Conservation (phyloP, 2,888 invertebrate genomes). For the Protophormia terraenovae region DNA sequence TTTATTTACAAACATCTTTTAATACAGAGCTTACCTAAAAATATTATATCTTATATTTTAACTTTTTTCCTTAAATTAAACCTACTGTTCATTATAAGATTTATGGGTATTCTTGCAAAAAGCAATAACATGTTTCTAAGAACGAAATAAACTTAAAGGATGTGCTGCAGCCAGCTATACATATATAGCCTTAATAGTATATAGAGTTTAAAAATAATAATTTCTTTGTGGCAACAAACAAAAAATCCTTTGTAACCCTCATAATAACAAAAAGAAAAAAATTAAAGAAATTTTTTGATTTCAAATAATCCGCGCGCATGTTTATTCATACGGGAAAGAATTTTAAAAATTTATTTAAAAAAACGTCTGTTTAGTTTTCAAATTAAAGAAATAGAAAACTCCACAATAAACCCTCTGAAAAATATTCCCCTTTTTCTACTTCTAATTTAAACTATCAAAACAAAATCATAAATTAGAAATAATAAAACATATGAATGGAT, state of each 20-base stretch:
- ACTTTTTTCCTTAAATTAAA: no score
- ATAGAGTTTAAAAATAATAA: conserved; percentile 40
- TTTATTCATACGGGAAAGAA: conserved; percentile 32
- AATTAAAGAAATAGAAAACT: conserved; percentile 19
- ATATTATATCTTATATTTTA: no score
- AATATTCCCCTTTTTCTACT: neutral
- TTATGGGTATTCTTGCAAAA: conserved; percentile 56
- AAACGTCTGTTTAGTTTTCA: conserved; percentile 56
- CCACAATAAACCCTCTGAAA: neutral
- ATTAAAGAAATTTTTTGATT: conserved; percentile 29
- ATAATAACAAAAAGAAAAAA: conserved; percentile 42
- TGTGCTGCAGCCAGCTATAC: neutral
- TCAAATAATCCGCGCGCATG: conserved; percentile 14
- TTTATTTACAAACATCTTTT: no score
- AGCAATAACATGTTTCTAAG: conserved; percentile 58
- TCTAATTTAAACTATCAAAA: conserved; percentile 36
- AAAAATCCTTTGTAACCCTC: conserved; percentile 38
- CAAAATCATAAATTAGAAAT: conserved; percentile 53
- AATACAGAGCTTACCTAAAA: no score
- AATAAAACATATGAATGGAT: conserved; percentile 7
- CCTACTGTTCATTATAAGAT: conserved; percentile 55
- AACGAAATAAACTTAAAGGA: conserved; percentile 40
- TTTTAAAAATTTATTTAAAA: conserved; percentile 39
- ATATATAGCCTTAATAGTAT: no score
- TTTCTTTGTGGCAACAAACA: conserved; percentile 17